These are phyloP conservation scores for Notechis scutatus DNA, from an alignment of 2,113 vertebrate species.

Conservation along the genomic window DNA sequence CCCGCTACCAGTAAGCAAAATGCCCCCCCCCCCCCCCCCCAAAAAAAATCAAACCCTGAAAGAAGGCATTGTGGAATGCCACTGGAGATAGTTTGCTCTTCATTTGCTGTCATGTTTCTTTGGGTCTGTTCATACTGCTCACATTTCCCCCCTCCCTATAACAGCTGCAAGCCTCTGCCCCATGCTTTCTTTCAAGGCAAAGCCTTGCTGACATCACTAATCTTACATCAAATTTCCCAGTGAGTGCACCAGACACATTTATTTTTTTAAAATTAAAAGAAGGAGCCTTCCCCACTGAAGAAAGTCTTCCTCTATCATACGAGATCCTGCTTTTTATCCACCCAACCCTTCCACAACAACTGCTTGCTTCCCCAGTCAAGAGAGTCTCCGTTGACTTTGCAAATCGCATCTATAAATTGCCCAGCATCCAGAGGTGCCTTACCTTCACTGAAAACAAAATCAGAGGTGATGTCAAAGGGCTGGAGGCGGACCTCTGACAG, in stretches of 20 bases:
- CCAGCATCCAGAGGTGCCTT: slow-evolving; percentile 7
- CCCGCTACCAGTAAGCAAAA: slow-evolving; percentile 15
- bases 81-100: neutral
- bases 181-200: neutral
- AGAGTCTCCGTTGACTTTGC: fast-evolving
- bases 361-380: fast-evolving
- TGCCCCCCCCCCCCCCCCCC: too few species aligned
- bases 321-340: neutral
- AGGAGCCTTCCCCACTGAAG: neutral
- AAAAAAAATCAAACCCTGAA: slow-evolving; percentile 35
- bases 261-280: neutral
- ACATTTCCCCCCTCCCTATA: neutral
- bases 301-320: neutral
- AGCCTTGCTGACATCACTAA: neutral
- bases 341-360: fast-evolving
- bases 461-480: slow-evolving; percentile 91
- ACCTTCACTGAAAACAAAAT: slow-evolving; percentile 97
- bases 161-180: neutral
- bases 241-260: neutral
- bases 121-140: neutral
- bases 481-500: slow-evolving; percentile 90
- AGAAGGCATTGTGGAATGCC: fast-evolving
- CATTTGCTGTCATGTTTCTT: too few species aligned
- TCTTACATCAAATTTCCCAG: neutral
- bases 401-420: neutral